These are phyloP conservation scores for Pachypeltis micranthus DNA, from an alignment of 1,140 invertebrate genomes.

Conservation along the genomic window DNA sequence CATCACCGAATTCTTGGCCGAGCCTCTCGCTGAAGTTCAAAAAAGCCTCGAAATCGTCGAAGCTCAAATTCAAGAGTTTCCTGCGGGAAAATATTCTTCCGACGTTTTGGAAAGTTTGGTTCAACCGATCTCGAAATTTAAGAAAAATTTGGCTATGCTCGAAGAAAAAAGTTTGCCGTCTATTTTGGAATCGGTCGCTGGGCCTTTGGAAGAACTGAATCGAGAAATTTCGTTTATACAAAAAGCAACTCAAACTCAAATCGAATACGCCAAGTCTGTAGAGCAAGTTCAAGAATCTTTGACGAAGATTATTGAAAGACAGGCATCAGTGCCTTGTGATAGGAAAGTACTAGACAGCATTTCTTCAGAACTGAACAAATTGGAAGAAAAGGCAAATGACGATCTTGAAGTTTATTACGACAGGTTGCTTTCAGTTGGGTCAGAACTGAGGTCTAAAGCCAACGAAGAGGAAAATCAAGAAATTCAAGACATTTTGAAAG, in stretches of 20 bases:
- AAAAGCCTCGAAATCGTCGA: conserved; percentile 41
- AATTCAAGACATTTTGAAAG: conserved; percentile 22
- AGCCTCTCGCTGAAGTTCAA: conserved; percentile 50
- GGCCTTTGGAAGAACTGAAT: conserved; percentile 44
- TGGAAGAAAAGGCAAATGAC: conserved; percentile 20
- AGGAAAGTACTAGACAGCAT: conserved; percentile 18
- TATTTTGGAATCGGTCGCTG: conserved; percentile 26
- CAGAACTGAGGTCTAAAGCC: conserved; percentile 13
- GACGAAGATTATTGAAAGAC: conserved; percentile 17
- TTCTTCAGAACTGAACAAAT: conserved; percentile 15
- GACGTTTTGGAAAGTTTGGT: conserved; percentile 42
- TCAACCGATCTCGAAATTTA: conserved; percentile 34
- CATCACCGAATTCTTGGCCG: conserved; percentile 37
- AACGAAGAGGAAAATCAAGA: conserved; percentile 20
- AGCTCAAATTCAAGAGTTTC: conserved; percentile 28
- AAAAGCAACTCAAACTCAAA: conserved; percentile 41
- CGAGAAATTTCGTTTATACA: conserved; percentile 49
- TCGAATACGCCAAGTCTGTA: conserved; percentile 12
- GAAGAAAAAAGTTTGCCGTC: conserved; percentile 24
- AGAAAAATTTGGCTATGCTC: conserved; percentile 25
- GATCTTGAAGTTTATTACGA: conserved; percentile 20
- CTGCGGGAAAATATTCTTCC: conserved; percentile 21
- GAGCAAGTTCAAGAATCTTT: conserved; percentile 18
- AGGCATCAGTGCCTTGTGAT: conserved; percentile 7
- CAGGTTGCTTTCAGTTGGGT: conserved; percentile 4